A percentile compares a stretch with the other conserved stretches of the same genome.
phyloP scores from a whole-genome alignment of 2,113 vertebrate genomes.

The Bostrychus sinensis region DNA sequence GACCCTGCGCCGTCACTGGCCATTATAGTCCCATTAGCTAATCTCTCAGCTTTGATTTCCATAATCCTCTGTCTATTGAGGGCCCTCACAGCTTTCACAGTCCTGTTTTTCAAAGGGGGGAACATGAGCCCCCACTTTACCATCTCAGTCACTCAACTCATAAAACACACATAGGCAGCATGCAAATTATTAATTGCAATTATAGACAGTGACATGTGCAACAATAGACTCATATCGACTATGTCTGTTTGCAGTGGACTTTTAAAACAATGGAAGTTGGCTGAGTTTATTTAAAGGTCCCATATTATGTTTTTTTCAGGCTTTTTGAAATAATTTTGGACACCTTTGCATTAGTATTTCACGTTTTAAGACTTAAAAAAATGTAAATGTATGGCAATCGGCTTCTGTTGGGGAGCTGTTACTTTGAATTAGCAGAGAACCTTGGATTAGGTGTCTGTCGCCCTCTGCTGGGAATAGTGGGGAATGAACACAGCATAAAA shows the following conservation, averaged over 20 bases:
- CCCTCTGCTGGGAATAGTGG: no score
- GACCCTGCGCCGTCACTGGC: slow-evolving; percentile 68
- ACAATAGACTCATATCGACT: not conserved
- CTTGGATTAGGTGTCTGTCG: no score
- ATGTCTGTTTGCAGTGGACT: not conserved
- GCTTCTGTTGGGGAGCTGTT: no score
- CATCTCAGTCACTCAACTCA: slow-evolving; percentile 14
- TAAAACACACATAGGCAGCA: not conserved
- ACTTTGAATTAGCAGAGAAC: no score
- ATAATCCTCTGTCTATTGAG: slow-evolving; percentile 79
- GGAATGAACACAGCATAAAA: no score
- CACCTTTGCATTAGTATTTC: no score
- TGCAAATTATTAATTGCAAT: not conserved
- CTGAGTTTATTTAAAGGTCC: no score
- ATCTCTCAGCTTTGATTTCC: slow-evolving; percentile 81
- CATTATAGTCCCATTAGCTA: slow-evolving; percentile 83
- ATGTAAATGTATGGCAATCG: no score
- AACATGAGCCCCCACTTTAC: slow-evolving; percentile 24
- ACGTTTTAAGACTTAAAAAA: no score
- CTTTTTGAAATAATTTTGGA: no score
- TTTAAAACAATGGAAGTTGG: no score
- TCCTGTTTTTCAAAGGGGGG: slow-evolving; percentile 47
- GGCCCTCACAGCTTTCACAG: slow-evolving; percentile 65
- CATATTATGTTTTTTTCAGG: no score
- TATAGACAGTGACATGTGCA: not conserved